Conservation (phyloP, 2,888 invertebrate genomes). For the Pyrochroa serraticornis region DNA sequence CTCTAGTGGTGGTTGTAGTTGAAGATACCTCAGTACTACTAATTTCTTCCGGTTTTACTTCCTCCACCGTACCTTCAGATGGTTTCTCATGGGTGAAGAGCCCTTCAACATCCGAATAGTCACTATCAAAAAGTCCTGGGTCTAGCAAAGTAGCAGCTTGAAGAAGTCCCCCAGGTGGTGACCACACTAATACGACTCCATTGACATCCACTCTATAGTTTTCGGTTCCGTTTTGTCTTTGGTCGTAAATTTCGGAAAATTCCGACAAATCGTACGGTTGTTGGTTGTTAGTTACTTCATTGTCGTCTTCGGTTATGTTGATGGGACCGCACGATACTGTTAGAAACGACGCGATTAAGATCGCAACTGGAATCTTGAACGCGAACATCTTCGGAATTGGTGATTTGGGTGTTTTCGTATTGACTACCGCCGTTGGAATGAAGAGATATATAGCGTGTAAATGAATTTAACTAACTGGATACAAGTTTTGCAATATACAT, state of each 20-base stretch:
- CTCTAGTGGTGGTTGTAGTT: constrained; percentile 8
- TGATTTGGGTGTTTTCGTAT: too few relatives aligned
- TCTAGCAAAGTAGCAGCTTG: constrained; percentile 62
- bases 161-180: constrained; percentile 67
- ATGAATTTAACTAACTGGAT: too few relatives aligned
- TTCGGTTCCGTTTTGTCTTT: constrained; percentile 78
- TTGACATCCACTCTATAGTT: constrained; percentile 75
- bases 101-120: constrained; percentile 30
- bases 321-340: too few relatives aligned
- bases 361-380: too few relatives aligned
- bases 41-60: constrained; percentile 22
- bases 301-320: background rate
- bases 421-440: too few relatives aligned
- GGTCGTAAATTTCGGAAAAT: constrained; percentile 62
- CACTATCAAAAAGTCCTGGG: constrained; percentile 39
- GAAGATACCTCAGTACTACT: constrained; percentile 4
- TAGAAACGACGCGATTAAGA: too few relatives aligned
- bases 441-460: too few relatives aligned
- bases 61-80: constrained; percentile 16
- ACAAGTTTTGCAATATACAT: too few relatives aligned
- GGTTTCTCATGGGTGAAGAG: constrained; percentile 19
- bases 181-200: constrained; percentile 70
- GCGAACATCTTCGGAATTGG: too few relatives aligned
- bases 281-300: background rate
- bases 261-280: constrained; percentile 29